phyloP scores from a whole-genome alignment of 2,113 vertebrate species.

The Ploceus nigricollis region DNA sequence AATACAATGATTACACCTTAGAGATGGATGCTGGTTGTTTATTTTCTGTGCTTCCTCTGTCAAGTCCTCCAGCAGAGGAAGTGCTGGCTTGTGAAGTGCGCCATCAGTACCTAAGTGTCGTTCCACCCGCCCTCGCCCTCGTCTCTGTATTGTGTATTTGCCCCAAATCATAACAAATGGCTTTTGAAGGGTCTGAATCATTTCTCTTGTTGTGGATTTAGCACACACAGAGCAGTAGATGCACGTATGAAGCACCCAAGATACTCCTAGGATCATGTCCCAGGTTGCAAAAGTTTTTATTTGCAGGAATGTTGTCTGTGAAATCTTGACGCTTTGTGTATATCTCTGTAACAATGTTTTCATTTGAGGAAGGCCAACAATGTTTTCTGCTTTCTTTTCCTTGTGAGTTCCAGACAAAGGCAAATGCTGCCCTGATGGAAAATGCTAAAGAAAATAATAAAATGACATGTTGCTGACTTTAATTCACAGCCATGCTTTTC shows the following conservation, averaged over 20 bases:
- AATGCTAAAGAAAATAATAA: not conserved
- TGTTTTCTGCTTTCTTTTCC: not conserved
- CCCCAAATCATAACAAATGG: not conserved
- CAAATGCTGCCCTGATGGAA: not conserved
- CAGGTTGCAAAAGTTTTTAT: accelerated
- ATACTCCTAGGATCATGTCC: not conserved
- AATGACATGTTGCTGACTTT: not conserved
- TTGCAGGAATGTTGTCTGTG: not conserved
- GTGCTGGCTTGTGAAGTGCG: not conserved
- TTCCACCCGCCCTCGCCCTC: not conserved
- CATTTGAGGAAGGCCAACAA: not conserved
- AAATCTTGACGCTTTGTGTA: not conserved
- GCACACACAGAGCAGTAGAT: not conserved
- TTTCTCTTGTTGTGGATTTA: not conserved
- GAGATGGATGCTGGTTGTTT: not conserved
- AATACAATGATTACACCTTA: not conserved
- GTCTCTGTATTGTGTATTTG: not conserved
- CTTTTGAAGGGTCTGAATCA: not conserved
- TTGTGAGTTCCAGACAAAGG: not conserved
- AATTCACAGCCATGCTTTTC: not conserved
- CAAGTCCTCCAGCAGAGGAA: not conserved
- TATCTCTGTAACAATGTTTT: not conserved
- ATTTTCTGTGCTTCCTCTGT: not conserved
- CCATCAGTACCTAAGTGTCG: not conserved
- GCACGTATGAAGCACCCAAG: not conserved